Conservation (phyloP, 2,888 invertebrate genomes). For the Actias luna region DNA sequence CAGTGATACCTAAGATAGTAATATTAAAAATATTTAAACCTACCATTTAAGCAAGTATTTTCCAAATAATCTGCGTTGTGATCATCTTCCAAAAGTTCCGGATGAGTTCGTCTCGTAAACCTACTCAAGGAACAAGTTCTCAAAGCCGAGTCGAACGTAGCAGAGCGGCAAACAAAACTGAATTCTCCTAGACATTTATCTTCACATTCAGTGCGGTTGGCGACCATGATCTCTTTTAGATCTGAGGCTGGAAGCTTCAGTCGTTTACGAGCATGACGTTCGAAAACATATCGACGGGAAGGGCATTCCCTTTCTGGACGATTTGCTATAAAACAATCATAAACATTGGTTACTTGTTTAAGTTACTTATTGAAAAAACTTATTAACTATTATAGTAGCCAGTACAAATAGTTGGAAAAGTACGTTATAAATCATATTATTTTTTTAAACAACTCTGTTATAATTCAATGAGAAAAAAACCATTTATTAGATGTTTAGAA, state of each 20-base stretch:
- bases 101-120: constrained; percentile 93
- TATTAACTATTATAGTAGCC: too few relatives aligned
- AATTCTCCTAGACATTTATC: constrained; percentile 95
- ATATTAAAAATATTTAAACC: constrained; percentile 17
- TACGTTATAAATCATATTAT: too few relatives aligned
- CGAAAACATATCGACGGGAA: constrained; percentile 93
- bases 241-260: constrained; percentile 90
- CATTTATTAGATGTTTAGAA: too few relatives aligned
- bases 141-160: constrained; percentile 89
- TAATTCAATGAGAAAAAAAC: too few relatives aligned
- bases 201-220: constrained; percentile 94
- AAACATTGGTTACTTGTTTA: background rate
- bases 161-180: constrained; percentile 93
- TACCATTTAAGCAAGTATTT: constrained; percentile 94
- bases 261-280: constrained; percentile 92
- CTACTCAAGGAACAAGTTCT: constrained; percentile 90
- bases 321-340: constrained; percentile 76
- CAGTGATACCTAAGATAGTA: too few relatives aligned
- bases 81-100: constrained; percentile 91
- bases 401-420: too few relatives aligned
- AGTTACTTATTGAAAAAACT: too few relatives aligned
- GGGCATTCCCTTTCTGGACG: constrained; percentile 94
- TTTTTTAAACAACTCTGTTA: too few relatives aligned
- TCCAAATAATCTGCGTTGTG: constrained; percentile 94
- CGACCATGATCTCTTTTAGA: constrained; percentile 91